Percentiles rank a stretch among this genome's conserved stretches.
Evolutionary conservation across 2,888 invertebrate genomes (phyloP).

Genomic region (Geotrupes spiniger): DNA sequence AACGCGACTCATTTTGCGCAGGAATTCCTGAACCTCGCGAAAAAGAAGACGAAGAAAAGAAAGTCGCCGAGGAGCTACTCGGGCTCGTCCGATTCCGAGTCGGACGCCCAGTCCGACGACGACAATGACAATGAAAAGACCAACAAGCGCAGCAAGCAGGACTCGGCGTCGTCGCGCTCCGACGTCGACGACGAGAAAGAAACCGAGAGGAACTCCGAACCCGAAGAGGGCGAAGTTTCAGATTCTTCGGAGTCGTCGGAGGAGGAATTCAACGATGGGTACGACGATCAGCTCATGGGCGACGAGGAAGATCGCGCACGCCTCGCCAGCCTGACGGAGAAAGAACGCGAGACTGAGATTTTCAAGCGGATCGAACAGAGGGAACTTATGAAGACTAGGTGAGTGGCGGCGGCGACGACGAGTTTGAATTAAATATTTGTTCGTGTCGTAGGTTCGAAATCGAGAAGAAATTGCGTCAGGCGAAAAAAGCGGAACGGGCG

Average conservation of each 20-base stretch:
- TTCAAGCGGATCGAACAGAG: conserved; percentile 94
- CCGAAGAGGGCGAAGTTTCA: conserved; percentile 88
- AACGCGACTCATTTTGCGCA: conserved; percentile 41
- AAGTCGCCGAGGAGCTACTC: conserved; percentile 47
- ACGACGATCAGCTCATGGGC: conserved; percentile 95
- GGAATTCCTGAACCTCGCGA: conserved; percentile 79
- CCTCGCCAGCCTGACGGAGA: conserved; percentile 90
- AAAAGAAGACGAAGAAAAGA: conserved; percentile 69
- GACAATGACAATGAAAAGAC: conserved; percentile 45
- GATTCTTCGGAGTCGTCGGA: conserved; percentile 64
- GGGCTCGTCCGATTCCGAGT: conserved; percentile 44
- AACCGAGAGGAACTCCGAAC: conserved; percentile 67
- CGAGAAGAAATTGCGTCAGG: conserved; percentile 85
- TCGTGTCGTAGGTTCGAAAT: conserved; percentile 92
- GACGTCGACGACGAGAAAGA: conserved; percentile 49
- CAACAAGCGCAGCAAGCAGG: conserved; percentile 38
- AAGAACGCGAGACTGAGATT: conserved; percentile 95
- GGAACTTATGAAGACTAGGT: conserved; percentile 87
- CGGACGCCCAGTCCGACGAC: conserved; percentile 47
- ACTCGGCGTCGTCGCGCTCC: conserved; percentile 41
- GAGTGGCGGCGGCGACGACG: no score
- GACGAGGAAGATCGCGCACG: conserved; percentile 92
- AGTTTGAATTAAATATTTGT: no score
- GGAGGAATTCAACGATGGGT: conserved; percentile 94
- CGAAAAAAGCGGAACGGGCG: conserved; percentile 71